Evolutionary conservation across 1,140 invertebrate species (phyloP).

Genomic region (Episyrphus balteatus): DNA sequence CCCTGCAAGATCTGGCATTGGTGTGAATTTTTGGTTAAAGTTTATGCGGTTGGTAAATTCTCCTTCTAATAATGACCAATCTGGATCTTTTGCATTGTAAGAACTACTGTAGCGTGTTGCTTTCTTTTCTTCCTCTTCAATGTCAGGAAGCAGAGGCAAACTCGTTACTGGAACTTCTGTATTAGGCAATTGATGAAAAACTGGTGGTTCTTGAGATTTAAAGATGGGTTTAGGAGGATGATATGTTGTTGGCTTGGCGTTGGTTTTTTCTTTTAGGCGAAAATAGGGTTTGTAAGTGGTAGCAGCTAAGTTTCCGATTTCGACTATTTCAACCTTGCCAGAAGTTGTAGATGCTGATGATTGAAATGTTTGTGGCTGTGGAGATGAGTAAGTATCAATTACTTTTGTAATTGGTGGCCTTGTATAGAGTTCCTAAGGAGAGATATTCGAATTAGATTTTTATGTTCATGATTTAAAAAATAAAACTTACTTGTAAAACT

Average conservation of each 20-base stretch:
- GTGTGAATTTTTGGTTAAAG: too few relatives aligned
- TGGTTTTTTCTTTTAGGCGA: not conserved
- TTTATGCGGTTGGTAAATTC: too few relatives aligned
- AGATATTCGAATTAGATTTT: not conserved
- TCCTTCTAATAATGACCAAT: constrained; percentile 6
- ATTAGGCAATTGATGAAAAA: too few relatives aligned
- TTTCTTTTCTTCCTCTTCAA: not conserved
- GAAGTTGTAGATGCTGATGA: constrained; percentile 22
- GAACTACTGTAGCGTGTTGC: constrained; percentile 29
- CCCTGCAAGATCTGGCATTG: too few relatives aligned
- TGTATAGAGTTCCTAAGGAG: constrained; percentile 25
- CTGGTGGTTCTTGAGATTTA: too few relatives aligned
- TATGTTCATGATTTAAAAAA: not conserved
- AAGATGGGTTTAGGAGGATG: constrained; percentile 22
- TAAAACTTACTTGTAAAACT: constrained; percentile 24
- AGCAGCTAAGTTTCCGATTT: constrained; percentile 18
- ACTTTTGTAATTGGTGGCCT: constrained; percentile 30
- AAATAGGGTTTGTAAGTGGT: constrained; percentile 31
- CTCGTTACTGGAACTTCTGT: not conserved
- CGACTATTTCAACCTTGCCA: constrained; percentile 12
- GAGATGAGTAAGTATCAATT: constrained; percentile 26
- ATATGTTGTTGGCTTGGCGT: constrained; percentile 24
- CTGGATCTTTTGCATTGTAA: constrained; percentile 29
- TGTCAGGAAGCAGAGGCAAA: too few relatives aligned
- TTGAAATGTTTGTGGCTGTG: constrained; percentile 26